Base-by-base conservation (phyloP, 2,888 invertebrate genomes). In the Saturnia japonica region DNA sequence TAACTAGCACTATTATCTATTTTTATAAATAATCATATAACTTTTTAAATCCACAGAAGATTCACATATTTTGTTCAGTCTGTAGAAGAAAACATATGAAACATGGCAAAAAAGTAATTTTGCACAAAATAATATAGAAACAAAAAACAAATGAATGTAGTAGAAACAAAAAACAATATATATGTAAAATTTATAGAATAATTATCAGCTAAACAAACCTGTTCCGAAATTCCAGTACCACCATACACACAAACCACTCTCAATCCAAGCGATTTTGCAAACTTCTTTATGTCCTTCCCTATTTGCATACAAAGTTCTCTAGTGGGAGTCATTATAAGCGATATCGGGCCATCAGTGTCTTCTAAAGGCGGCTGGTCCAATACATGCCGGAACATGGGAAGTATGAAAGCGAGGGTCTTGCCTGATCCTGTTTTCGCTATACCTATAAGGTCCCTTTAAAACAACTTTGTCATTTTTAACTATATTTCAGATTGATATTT, bases 341-440 rank as follows among this genome's bases (percentile, higher is more conserved):
- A 97, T 71, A 99, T 97, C 0, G 99, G 99, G 0, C 99, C 99
- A 84, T 99, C 99, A 0, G 98, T 98, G 83, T 99, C 99, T 80
- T 98, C 98, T n/a, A 99, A 86, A 0, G 97, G 95, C 0, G 97
- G 96, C 87, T 99, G 99, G 88, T 99, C 99, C 72, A 99, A 90
- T 43, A 99, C 98, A 83, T 99, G 99, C 9, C 95, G 94, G 91
- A 99, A 98, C 99, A 99, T 99, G 0, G 99, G 99, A 72, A 99
- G 91, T 72, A 99, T 96, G 90, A 99, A 99, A 0, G 99, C 99
- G 69, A 99, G 91, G 0, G 99, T 99, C 94, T 99, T 99, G 47
- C 99, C 99, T 84, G 99, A 99, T 66, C 99, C 99, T 0, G 99
- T 99, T 93, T 99, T 99, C 1, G 99, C 99, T 86, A 99, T 99